A percentile compares a stretch with the other conserved stretches of the same genome.
These are phyloP conservation scores for Cantharis flavilabris DNA, from an alignment of 2,888 invertebrate genomes.

Conservation along the genomic window DNA sequence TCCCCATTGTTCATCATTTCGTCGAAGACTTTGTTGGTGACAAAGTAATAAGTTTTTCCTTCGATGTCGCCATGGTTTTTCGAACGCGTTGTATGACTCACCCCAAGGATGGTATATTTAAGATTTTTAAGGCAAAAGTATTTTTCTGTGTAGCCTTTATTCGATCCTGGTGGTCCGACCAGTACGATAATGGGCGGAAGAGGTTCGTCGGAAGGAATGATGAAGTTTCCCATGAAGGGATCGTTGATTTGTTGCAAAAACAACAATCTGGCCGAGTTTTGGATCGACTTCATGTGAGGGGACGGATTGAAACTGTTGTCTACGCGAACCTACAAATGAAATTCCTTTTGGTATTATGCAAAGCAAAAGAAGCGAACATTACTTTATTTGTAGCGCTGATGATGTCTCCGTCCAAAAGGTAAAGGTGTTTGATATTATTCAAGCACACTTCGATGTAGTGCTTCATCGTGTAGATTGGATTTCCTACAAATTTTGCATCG, in stretches of 20 bases:
- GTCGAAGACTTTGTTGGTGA: conserved; percentile 48
- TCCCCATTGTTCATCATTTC: conserved; percentile 51
- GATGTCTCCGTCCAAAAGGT: conserved; percentile 48
- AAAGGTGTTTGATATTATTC: conserved; percentile 47
- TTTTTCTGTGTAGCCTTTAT: conserved; percentile 38
- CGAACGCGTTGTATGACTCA: conserved; percentile 52
- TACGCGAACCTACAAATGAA: conserved; percentile 42
- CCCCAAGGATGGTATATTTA: conserved; percentile 43
- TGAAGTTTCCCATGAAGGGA: conserved; percentile 46
- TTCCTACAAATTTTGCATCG: conserved; percentile 49
- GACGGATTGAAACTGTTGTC: conserved; percentile 44
- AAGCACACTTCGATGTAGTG: conserved; percentile 50
- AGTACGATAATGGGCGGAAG: conserved; percentile 52
- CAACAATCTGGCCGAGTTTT: conserved; percentile 45
- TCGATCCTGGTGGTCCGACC: conserved; percentile 53
- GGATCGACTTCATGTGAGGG: conserved; percentile 42
- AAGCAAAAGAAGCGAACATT: not conserved
- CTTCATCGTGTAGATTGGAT: conserved; percentile 42
- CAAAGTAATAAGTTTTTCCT: conserved; percentile 47
- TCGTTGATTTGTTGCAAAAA: conserved; percentile 49
- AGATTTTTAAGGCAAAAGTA: not conserved
- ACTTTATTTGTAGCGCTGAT: conserved; percentile 48
- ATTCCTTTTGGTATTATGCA: not conserved
- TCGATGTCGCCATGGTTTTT: conserved; percentile 41
- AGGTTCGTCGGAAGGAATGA: conserved; percentile 48